These are phyloP conservation scores for Semicossyphus pulcher DNA, from an alignment of 2,113 vertebrate genomes.

Conservation along the genomic window DNA sequence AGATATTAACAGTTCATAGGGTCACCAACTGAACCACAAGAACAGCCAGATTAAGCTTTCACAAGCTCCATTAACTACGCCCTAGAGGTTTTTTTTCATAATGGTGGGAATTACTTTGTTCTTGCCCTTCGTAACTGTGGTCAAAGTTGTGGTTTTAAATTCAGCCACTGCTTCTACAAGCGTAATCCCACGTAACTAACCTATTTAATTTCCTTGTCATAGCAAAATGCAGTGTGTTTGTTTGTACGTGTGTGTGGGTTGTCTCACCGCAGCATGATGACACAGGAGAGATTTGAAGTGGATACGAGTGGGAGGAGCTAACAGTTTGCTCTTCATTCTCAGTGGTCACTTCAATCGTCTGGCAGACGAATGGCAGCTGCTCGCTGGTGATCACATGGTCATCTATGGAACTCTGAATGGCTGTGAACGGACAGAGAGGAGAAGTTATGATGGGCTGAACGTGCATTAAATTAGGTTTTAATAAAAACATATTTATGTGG, in stretches of 20 bases:
- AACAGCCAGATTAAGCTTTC: background rate
- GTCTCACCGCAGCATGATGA: slow-evolving; percentile 93
- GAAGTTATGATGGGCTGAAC: background rate
- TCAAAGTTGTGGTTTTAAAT: no score
- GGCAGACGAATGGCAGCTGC: slow-evolving; percentile 95
- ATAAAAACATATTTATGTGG: background rate
- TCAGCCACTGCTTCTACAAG: no score
- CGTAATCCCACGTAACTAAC: no score
- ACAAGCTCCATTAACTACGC: no score
- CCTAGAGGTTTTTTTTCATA: background rate
- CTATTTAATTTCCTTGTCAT: no score
- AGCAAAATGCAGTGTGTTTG: background rate
- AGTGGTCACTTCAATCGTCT: slow-evolving; percentile 97
- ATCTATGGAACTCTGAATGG: slow-evolving; percentile 68
- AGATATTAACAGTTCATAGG: background rate
- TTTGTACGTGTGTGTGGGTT: background rate
- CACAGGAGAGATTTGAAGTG: slow-evolving; percentile 96
- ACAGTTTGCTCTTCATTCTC: slow-evolving; percentile 95
- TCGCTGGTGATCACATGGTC: slow-evolving; percentile 93
- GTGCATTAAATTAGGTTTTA: background rate
- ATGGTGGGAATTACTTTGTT: background rate
- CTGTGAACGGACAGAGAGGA: slow-evolving; percentile 13
- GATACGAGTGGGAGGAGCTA: slow-evolving; percentile 93
- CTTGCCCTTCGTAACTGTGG: no score
- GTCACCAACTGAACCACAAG: background rate